A percentile compares a stretch with the other conserved stretches of the same genome.
These are phyloP conservation scores for Hololepta plana DNA, from an alignment of 2,888 invertebrate species.

Conservation along the genomic window DNA sequence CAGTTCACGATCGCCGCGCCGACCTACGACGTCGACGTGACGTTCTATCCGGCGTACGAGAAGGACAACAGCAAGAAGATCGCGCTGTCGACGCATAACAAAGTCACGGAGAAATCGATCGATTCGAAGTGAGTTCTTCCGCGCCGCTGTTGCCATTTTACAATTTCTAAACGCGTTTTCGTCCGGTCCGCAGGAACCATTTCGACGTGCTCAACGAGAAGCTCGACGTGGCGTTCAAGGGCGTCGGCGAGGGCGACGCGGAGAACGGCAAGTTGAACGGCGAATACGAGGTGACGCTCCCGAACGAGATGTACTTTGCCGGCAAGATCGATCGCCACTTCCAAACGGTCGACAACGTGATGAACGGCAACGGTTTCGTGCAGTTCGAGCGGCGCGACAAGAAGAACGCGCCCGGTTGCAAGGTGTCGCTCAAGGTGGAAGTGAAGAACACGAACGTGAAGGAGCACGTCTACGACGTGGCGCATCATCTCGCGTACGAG, in stretches of 20 bases:
- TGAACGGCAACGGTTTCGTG: constrained; percentile 15
- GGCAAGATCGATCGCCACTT: constrained; percentile 23
- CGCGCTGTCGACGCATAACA: constrained; percentile 40
- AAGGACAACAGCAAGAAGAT: constrained; percentile 52
- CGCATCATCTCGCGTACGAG: constrained; percentile 25
- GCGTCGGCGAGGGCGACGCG: constrained; percentile 22
- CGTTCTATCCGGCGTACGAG: constrained; percentile 47
- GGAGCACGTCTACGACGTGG: constrained; percentile 23
- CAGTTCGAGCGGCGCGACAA: constrained; percentile 23
- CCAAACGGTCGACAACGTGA: constrained; percentile 15
- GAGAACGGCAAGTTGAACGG: constrained; percentile 28
- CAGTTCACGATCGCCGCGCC: constrained; percentile 42
- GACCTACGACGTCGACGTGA: constrained; percentile 39
- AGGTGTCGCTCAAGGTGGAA: constrained; percentile 22
- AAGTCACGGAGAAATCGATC: constrained; percentile 25
- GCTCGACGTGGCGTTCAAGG: constrained; percentile 28
- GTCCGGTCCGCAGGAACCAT: constrained; percentile 30
- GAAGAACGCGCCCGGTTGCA: constrained; percentile 28
- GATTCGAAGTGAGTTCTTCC: constrained; percentile 47
- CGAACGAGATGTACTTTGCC: constrained; percentile 29
- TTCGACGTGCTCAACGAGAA: constrained; percentile 31
- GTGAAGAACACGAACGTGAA: constrained; percentile 27
- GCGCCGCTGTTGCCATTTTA: constrained; percentile 1
- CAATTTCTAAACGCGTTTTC: constrained; percentile 30
- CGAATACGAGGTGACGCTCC: constrained; percentile 31